Evolutionary conservation across 2,113 vertebrate species (phyloP), one percentile per base, ranked within the genome.

Genomic region (Phainopepla nitens): DNA sequence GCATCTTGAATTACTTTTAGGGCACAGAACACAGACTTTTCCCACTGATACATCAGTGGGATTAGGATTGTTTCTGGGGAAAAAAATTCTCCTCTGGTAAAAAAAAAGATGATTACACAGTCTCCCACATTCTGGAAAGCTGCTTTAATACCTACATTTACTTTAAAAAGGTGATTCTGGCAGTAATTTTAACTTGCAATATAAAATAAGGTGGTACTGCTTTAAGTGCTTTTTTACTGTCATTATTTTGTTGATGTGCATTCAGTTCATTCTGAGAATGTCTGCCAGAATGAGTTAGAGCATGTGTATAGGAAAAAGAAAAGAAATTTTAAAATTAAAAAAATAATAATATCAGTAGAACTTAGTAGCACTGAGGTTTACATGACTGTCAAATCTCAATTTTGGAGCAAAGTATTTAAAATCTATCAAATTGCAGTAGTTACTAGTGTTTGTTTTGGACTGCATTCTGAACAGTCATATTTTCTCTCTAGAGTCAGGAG

Each of bases 321-420:
- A 86, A 70, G 2, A 82, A n/a, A 42, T 24, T n/a, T 39, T 29
- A 5, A 20, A 62, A 65, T 15, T 33, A 7, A 15, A 42, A 33
- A 41, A 71, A 27, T 1, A 2, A 18, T 0, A 51, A 5, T 3
- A 58, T 36, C 21, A 53, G 2, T 41, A 49, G 11, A 69, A 33
- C 7, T 79, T 39, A 54, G 14, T 24, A 29, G 36, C 50, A 19
- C 57, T 4, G 17, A 69, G 41, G 49, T 44, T 53, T 76, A 22
- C 0, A 1, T 24, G 13, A 31, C 13, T 25, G 2, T 49, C 5
- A 1, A 28, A 9, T 45, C 15, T 71, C 23, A 44, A 1, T 72
- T 86, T 28, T 61, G 19, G 29, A 72, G 17, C 24, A 22, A 60
- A 72, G 17, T 23, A 13, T 75, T 85, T 35, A 62, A 58, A 58